phyloP scores from a whole-genome alignment of 2,888 invertebrate genomes.

The Antheraea yamamai region DNA sequence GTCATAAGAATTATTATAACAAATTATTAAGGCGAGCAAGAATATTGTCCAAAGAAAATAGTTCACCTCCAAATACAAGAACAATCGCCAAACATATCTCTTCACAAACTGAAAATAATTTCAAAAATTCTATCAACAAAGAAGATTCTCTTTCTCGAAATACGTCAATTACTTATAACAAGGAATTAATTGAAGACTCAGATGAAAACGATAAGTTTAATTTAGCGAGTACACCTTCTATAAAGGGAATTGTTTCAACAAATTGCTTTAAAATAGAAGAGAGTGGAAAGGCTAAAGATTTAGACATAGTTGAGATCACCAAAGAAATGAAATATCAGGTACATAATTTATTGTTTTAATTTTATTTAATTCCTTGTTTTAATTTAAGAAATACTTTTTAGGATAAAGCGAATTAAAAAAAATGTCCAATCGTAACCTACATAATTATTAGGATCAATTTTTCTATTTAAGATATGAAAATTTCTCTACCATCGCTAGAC shows the following conservation, averaged over 20 bases:
- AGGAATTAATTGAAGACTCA: not conserved
- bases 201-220: not conserved
- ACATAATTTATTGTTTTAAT: not conserved
- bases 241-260: not conserved
- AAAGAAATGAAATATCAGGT: not conserved
- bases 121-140: not conserved
- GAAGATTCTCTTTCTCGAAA: not conserved
- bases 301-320: not conserved
- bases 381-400: too few species aligned
- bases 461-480: not conserved
- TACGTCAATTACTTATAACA: not conserved
- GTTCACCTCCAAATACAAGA: slow-evolving; percentile 5
- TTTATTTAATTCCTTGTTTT: not conserved
- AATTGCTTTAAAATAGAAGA: not conserved
- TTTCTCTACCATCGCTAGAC: slow-evolving; percentile 19
- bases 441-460: not conserved
- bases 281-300: not conserved
- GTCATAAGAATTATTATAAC: slow-evolving; percentile 22
- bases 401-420: too few species aligned
- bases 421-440: too few species aligned
- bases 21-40: slow-evolving; percentile 24
- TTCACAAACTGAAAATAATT: not conserved
- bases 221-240: not conserved
- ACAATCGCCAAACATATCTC: not conserved
- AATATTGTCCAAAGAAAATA: slow-evolving; percentile 23